phyloP scores from a whole-genome alignment of 2,113 vertebrate genomes.

The Vulpes lagopus region DNA sequence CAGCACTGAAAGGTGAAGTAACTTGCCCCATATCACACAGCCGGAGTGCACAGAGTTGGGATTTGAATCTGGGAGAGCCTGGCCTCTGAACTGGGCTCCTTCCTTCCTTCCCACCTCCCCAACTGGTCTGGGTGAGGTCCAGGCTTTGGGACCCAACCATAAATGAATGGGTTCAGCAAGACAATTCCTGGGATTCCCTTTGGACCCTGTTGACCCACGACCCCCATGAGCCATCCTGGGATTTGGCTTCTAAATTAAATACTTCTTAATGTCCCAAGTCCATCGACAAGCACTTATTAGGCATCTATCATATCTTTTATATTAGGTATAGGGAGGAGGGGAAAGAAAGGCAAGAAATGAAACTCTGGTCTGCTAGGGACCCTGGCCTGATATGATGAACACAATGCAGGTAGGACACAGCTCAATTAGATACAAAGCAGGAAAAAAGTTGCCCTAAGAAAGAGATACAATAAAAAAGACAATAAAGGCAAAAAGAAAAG shows the following conservation, averaged over 20 bases:
- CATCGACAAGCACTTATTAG: neutral
- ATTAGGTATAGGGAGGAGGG: neutral
- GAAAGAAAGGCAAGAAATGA: neutral
- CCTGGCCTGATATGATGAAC: neutral
- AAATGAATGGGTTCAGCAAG: neutral
- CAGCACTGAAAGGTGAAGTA: neutral
- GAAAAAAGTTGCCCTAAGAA: neutral
- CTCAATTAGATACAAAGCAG: neutral
- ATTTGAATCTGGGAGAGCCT: neutral
- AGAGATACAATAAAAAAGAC: neutral
- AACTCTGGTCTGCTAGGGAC: neutral
- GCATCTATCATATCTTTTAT: neutral
- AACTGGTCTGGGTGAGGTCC: neutral
- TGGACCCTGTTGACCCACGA: neutral
- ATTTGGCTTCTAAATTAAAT: neutral
- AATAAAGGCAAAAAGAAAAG: neutral
- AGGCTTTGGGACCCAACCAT: neutral
- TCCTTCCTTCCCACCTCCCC: neutral
- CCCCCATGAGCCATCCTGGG: neutral
- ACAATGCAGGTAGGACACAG: neutral
- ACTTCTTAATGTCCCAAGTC: neutral
- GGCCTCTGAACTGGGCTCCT: neutral
- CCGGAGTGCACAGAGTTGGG: neutral
- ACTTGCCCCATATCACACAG: neutral
- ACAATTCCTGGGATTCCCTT: neutral